Evolutionary conservation across 1,140 invertebrate species (phyloP), one percentile per base, ranked within the genome.

Genomic region (Trissolcus basalis): DNA sequence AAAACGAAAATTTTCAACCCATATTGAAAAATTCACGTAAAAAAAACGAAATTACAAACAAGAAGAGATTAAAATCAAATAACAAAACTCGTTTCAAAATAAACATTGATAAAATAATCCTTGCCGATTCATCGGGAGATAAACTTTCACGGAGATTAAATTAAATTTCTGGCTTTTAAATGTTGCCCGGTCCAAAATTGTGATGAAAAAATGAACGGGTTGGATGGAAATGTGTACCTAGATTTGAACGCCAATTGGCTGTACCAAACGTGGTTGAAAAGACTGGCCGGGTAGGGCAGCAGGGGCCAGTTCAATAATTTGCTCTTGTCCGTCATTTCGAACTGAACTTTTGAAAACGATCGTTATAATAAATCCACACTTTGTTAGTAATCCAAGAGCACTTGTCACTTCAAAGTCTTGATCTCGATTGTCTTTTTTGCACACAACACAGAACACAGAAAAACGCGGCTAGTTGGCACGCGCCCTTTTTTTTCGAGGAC

Each of bases 251-350:
- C 84, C 5, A 87, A 73, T 55, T 88, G 86, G 49, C 82, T 88
- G 81, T 85, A 87, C 86, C 86, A 88, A 19, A 88, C 81, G 35
- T 88, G 87, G 76, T 86, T 87, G 15, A 87, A 75, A 5, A 88
- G 53, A 78, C 82, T 87, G 6, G 86, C 82, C 41, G 83, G 82
- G 75, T 88, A 87, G 0, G 87, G 82, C 44, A 88, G 69, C 58
- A 87, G 61, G 8, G 86, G 78, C 87, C 87, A 88, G 4, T 82
- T 85, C 44, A 87, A 51, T 56, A 87, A 77, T 70, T 87, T 87
- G 75, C 85, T 87, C 65, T 88, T 88, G 71, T 88, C 87, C 77
- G 82, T 83, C 87, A 88, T 88, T 78, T 80, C 83, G 5, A 51
- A 44, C 8, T 44, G 11, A 44, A 39, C 53, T 41, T 50, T 44